Evolutionary conservation across 2,797 vertebrate genomes (phyloP).

Genomic region (Scarus forsteni): DNA sequence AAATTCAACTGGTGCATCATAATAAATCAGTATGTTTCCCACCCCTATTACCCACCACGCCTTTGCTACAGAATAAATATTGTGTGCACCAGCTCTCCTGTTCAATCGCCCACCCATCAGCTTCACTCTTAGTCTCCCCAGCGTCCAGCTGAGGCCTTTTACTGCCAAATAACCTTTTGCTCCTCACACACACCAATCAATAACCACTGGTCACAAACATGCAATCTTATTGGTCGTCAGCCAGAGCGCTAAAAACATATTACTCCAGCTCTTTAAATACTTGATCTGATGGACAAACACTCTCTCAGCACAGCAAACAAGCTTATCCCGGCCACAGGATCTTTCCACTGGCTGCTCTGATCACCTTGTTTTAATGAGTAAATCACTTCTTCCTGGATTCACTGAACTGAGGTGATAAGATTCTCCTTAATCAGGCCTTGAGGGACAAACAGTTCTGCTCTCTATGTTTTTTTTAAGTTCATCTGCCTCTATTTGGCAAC

Average conservation of each 20-base stretch:
- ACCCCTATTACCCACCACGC: slow-evolving; percentile 4
- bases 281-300: slow-evolving; percentile 27
- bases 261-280: slow-evolving; percentile 20
- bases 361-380: slow-evolving; percentile 15
- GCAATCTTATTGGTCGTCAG: slow-evolving; percentile 33
- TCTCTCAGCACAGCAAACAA: slow-evolving; percentile 24
- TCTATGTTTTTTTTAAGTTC: neutral
- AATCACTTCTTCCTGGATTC: slow-evolving; percentile 9
- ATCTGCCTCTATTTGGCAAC: neutral
- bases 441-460: neutral
- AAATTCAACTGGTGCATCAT: too few species aligned
- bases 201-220: slow-evolving; percentile 49
- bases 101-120: slow-evolving; percentile 21
- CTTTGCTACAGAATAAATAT: slow-evolving; percentile 10
- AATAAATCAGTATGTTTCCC: neutral
- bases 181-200: slow-evolving; percentile 45
- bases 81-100: slow-evolving; percentile 3
- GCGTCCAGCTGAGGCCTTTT: slow-evolving; percentile 34
- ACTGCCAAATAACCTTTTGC: slow-evolving; percentile 43
- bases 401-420: slow-evolving; percentile 12
- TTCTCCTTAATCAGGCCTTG: slow-evolving; percentile 15
- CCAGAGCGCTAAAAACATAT: slow-evolving; percentile 31
- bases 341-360: slow-evolving; percentile 18
- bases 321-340: slow-evolving; percentile 38
- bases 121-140: slow-evolving; percentile 17